Conservation (phyloP, 2,888 invertebrate species). For the Patella pellucida region DNA sequence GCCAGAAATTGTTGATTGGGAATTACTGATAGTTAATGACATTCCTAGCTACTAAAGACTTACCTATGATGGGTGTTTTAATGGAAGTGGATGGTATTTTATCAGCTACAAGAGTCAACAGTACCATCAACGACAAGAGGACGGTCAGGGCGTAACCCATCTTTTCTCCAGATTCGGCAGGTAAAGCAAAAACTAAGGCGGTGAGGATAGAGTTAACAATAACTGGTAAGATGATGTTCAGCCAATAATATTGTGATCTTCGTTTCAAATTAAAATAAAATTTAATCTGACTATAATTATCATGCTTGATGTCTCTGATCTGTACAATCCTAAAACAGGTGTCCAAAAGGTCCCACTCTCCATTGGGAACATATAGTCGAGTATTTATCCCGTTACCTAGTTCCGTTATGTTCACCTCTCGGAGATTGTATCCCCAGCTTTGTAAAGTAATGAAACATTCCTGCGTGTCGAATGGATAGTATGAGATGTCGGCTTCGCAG, state of each 20-base stretch:
- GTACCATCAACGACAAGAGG: conserved; percentile 42
- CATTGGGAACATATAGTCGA: conserved; percentile 16
- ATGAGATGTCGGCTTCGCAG: conserved; percentile 38
- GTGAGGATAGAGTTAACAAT: conserved; percentile 38
- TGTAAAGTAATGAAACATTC: conserved; percentile 27
- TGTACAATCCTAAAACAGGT: not conserved
- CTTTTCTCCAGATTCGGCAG: conserved; percentile 41
- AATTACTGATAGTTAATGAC: no score
- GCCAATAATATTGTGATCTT: conserved; percentile 29
- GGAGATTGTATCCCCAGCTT: conserved; percentile 29
- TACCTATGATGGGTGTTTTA: conserved; percentile 36
- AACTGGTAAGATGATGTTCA: conserved; percentile 38
- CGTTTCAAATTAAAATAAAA: conserved; percentile 28
- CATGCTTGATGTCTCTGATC: not conserved
- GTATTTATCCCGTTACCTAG: conserved; percentile 13
- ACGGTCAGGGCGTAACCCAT: conserved; percentile 45
- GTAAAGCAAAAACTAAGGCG: conserved; percentile 39
- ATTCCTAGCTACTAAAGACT: not conserved
- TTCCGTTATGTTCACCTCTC: conserved; percentile 25
- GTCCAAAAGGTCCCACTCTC: conserved; percentile 22
- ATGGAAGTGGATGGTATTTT: conserved; percentile 42
- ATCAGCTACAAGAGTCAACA: conserved; percentile 41
- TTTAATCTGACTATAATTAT: not conserved
- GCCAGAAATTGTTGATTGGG: no score
- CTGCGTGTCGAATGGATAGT: conserved; percentile 42